A percentile compares a stretch with the other conserved stretches of the same genome.
Evolutionary conservation across 1,140 invertebrate genomes (phyloP).

Genomic region (Philotrypesis tridentata): DNA sequence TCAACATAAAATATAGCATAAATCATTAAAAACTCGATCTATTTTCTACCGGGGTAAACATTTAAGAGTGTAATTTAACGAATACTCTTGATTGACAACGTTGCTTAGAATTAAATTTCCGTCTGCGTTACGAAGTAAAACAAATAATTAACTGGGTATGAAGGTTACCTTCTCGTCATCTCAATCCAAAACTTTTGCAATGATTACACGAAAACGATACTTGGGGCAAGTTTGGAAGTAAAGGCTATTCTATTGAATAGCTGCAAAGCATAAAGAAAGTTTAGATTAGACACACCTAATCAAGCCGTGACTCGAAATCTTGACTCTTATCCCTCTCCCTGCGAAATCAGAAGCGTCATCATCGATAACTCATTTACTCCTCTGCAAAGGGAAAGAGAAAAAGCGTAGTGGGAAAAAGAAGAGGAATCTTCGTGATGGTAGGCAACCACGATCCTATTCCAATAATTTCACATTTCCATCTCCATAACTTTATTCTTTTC

Average conservation of each 20-base stretch:
- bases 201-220: not conserved
- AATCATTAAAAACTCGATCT: too few relatives aligned
- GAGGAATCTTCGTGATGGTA: not conserved
- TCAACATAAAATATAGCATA: too few relatives aligned
- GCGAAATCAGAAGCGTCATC: not conserved
- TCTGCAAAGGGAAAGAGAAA: not conserved
- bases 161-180: not conserved
- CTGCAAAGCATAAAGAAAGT: constrained; percentile 2
- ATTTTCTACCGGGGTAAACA: too few relatives aligned
- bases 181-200: not conserved
- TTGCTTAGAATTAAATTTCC: too few relatives aligned
- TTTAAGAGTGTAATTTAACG: too few relatives aligned
- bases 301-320: not conserved
- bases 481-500: not conserved
- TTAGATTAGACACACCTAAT: not conserved
- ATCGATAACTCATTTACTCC: constrained; percentile 33
- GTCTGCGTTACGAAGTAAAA: too few relatives aligned
- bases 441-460: not conserved
- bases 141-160: too few relatives aligned
- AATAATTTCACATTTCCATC: not conserved
- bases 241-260: not conserved
- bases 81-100: too few relatives aligned
- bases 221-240: not conserved
- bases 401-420: not conserved
- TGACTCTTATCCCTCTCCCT: not conserved